These are phyloP conservation scores for Carabus problematicus DNA, from an alignment of 2,888 invertebrate species.

Conservation along the genomic window DNA sequence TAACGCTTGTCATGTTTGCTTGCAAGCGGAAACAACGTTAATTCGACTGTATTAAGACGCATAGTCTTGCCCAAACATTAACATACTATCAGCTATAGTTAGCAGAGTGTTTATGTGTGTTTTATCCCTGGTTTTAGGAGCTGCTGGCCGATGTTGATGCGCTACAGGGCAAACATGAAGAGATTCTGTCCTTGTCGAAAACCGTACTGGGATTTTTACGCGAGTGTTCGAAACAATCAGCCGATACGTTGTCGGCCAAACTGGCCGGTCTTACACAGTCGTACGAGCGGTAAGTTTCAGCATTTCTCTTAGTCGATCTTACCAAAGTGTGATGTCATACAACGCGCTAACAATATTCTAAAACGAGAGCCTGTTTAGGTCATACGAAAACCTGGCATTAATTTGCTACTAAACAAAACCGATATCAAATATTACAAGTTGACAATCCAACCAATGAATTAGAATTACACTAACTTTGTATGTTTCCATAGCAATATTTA, in stretches of 20 bases:
- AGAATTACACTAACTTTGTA: too few species aligned
- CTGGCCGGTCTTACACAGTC: slow-evolving; percentile 73
- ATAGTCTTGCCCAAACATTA: too few species aligned
- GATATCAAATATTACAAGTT: too few species aligned
- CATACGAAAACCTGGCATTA: too few species aligned
- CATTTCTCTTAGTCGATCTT: slow-evolving; percentile 20
- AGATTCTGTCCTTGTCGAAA: slow-evolving; percentile 72
- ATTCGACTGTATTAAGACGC: too few species aligned
- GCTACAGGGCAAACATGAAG: slow-evolving; percentile 71
- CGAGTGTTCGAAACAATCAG: slow-evolving; percentile 72
- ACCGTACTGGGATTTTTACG: slow-evolving; percentile 75
- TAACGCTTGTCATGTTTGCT: neutral
- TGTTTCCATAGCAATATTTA: too few species aligned
- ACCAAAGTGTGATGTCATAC: slow-evolving; percentile 7
- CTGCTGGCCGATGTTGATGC: slow-evolving; percentile 76
- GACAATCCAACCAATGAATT: too few species aligned
- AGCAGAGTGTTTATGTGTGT: neutral
- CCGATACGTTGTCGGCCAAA: slow-evolving; percentile 72
- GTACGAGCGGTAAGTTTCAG: slow-evolving; percentile 68
- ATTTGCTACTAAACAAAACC: too few species aligned
- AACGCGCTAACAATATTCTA: too few species aligned
- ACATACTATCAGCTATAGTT: too few species aligned
- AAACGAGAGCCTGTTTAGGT: too few species aligned
- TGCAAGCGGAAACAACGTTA: too few species aligned
- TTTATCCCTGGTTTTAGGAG: slow-evolving; percentile 71